phyloP scores from a whole-genome alignment of 2,888 invertebrate genomes.

The Ormyrus nitidulus region DNA sequence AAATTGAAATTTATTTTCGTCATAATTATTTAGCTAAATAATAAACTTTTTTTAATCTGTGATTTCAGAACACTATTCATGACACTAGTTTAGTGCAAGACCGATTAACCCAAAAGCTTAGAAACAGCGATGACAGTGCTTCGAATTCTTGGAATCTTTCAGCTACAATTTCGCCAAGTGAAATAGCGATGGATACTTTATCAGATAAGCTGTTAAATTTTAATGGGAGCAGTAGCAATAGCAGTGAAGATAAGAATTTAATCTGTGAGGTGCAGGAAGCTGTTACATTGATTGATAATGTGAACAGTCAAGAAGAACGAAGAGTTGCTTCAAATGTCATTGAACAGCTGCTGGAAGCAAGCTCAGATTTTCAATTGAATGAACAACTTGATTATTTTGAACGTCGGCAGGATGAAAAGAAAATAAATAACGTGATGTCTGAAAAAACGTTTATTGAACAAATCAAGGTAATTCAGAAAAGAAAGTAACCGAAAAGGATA shows the following conservation, averaged over 20 bases:
- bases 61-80: too few relatives aligned
- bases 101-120: too few relatives aligned
- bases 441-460: slow-evolving; percentile 37
- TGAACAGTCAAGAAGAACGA: background rate
- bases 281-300: too few relatives aligned
- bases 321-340: slow-evolving; percentile 4
- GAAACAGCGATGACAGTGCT: too few relatives aligned
- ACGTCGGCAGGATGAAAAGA: background rate
- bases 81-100: too few relatives aligned
- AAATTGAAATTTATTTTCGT: too few relatives aligned
- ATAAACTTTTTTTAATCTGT: too few relatives aligned
- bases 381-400: slow-evolving; percentile 23
- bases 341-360: slow-evolving; percentile 41
- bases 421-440: background rate
- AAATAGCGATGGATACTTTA: background rate
- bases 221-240: background rate
- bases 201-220: background rate
- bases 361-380: slow-evolving; percentile 41
- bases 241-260: background rate
- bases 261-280: background rate
- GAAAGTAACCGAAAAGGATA: background rate
- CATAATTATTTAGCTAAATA: too few relatives aligned
- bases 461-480: slow-evolving; percentile 30
- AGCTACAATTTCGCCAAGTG: too few relatives aligned
- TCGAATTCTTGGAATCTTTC: too few relatives aligned